Evolutionary conservation across 2,888 invertebrate species (phyloP).

Genomic region (Archaeoteleia sp.): DNA sequence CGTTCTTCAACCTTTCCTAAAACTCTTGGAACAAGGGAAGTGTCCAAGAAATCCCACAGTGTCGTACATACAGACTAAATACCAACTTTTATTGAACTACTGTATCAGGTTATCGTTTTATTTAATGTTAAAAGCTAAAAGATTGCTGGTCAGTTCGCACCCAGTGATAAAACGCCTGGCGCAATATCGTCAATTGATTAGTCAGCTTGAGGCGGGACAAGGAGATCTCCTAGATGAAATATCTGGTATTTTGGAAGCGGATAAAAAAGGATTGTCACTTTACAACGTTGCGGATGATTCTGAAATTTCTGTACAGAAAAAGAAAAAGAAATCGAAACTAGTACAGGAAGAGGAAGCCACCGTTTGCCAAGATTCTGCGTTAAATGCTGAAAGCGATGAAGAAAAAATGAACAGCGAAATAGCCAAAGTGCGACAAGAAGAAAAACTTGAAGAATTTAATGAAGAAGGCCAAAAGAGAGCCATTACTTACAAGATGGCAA

Average conservation of each 20-base stretch:
- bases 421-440: no score
- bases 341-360: slow-evolving; percentile 55
- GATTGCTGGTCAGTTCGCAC: slow-evolving; percentile 84
- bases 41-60: slow-evolving; percentile 81
- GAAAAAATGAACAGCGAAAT: no score
- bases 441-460: slow-evolving; percentile 43
- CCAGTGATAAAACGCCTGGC: slow-evolving; percentile 91
- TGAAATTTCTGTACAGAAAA: slow-evolving; percentile 25
- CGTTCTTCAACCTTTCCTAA: slow-evolving; percentile 81
- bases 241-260: slow-evolving; percentile 76
- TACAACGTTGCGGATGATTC: slow-evolving; percentile 45
- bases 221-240: slow-evolving; percentile 80
- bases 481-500: slow-evolving; percentile 95
- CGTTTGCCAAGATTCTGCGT: no score
- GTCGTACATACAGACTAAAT: slow-evolving; percentile 83
- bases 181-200: slow-evolving; percentile 85
- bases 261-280: slow-evolving; percentile 2
- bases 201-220: slow-evolving; percentile 84
- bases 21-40: slow-evolving; percentile 79
- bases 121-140: slow-evolving; percentile 87
- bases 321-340: slow-evolving; percentile 38
- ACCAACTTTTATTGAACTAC: slow-evolving; percentile 84
- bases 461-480: slow-evolving; percentile 80
- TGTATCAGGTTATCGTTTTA: slow-evolving; percentile 91
- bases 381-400: no score